Evolutionary conservation across 1,140 invertebrate genomes (phyloP).

Genomic region (Arctopsyche grandis): DNA sequence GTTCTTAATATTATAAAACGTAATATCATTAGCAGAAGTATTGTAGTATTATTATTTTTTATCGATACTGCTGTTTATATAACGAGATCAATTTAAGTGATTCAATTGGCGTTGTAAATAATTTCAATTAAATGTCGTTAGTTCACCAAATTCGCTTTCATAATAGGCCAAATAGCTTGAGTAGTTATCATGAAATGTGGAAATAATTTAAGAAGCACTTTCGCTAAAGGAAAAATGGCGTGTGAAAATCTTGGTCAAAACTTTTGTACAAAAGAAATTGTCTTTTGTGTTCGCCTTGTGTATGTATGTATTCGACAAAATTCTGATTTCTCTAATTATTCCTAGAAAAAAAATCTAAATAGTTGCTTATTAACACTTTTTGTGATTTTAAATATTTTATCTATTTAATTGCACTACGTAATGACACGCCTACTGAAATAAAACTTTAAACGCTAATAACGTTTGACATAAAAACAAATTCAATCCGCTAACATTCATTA

Average conservation of each 20-base stretch:
- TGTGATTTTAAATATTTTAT: background rate
- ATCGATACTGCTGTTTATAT: too few species aligned
- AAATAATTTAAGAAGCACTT: constrained; percentile 24
- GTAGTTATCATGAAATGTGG: background rate
- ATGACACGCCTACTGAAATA: too few species aligned
- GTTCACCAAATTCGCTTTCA: background rate
- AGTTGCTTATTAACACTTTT: background rate
- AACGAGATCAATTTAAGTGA: too few species aligned
- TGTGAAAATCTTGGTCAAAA: constrained; percentile 13
- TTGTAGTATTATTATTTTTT: too few species aligned
- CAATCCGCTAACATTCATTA: background rate
- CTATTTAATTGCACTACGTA: too few species aligned
- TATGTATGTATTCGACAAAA: background rate
- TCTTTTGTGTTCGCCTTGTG: constrained; percentile 9
- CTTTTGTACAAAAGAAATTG: constrained; percentile 13
- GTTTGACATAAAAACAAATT: background rate
- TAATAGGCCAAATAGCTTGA: constrained; percentile 1
- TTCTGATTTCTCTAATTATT: background rate
- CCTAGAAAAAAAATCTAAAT: background rate
- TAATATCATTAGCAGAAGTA: too few species aligned
- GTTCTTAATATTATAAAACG: too few species aligned
- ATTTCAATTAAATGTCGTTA: too few species aligned
- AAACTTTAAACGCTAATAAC: background rate
- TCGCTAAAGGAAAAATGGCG: constrained; percentile 18
- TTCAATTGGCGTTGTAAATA: too few species aligned